Conservation (phyloP, 2,888 invertebrate genomes). For the Drosophila mimica region DNA sequence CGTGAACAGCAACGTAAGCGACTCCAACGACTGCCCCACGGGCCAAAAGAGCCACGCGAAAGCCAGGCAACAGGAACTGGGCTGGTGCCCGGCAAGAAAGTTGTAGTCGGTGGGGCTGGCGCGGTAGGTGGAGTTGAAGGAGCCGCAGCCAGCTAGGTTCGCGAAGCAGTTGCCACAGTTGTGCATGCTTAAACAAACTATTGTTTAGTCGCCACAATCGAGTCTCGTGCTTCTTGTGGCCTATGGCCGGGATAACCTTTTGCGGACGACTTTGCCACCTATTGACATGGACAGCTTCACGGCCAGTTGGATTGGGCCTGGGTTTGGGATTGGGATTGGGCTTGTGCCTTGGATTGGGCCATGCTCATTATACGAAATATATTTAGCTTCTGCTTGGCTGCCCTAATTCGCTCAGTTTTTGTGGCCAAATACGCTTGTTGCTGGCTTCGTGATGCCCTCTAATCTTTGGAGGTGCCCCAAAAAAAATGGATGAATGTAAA, state of each 20-base stretch:
- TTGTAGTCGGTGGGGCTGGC: slow-evolving; percentile 6
- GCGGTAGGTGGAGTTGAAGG: background rate
- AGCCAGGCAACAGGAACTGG: slow-evolving; percentile 22
- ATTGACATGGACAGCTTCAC: slow-evolving; percentile 47
- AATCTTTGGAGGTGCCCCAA: background rate
- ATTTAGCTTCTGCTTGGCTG: slow-evolving; percentile 66
- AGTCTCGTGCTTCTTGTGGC: slow-evolving; percentile 46
- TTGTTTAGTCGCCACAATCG: slow-evolving; percentile 47
- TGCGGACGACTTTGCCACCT: slow-evolving; percentile 59
- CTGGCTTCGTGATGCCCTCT: slow-evolving; percentile 7
- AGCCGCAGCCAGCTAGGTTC: slow-evolving; percentile 3
- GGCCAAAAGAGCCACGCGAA: slow-evolving; percentile 9
- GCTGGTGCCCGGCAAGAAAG: slow-evolving; percentile 21
- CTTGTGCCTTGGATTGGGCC: slow-evolving; percentile 18
- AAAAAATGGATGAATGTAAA: background rate
- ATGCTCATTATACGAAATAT: slow-evolving; percentile 65
- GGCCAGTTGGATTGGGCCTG: background rate
- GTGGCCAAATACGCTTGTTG: slow-evolving; percentile 36
- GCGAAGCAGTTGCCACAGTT: slow-evolving; percentile 21
- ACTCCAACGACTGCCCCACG: slow-evolving; percentile 6
- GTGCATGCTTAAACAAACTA: slow-evolving; percentile 66
- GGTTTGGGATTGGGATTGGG: background rate
- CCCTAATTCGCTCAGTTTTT: slow-evolving; percentile 67
- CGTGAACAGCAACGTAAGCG: slow-evolving; percentile 37
- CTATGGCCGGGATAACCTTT: slow-evolving; percentile 60